Conservation (phyloP, 1,140 invertebrate genomes). For the Cataglyphis hispanica region DNA sequence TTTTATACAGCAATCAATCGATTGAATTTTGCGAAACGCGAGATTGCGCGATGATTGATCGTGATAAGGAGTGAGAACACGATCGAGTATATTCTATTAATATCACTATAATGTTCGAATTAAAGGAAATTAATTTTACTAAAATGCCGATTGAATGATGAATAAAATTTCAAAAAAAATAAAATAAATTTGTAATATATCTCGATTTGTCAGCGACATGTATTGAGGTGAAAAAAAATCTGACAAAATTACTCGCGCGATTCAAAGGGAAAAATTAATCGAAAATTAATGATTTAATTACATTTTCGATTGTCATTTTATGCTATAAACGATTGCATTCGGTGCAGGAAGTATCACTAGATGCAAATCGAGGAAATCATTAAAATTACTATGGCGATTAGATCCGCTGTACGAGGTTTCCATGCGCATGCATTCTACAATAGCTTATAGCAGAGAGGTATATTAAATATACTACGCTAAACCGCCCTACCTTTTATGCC, state of each 20-base stretch:
- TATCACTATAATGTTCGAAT: not conserved
- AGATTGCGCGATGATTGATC: not conserved
- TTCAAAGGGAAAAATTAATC: not conserved
- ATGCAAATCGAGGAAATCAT: slow-evolving; percentile 26
- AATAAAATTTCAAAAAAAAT: not conserved
- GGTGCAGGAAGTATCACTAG: not conserved
- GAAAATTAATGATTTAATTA: not conserved
- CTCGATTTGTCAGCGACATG: not conserved
- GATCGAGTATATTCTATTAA: not conserved
- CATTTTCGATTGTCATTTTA: not conserved
- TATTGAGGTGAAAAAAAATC: not conserved
- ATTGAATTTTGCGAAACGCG: not conserved
- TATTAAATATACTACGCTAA: slow-evolving; percentile 53
- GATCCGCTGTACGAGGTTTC: not conserved
- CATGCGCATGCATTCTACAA: slow-evolving; percentile 4
- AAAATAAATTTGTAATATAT: not conserved
- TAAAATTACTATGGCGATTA: slow-evolving; percentile 27
- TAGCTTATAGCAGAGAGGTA: not conserved
- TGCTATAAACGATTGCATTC: not conserved
- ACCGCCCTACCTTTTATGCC: slow-evolving; percentile 46
- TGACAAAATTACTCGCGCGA: not conserved
- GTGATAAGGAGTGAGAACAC: not conserved
- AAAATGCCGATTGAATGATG: not conserved
- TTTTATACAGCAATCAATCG: not conserved
- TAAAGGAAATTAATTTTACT: not conserved